These are phyloP conservation scores for Eilema griseolum DNA, from an alignment of 2,888 invertebrate species.

Conservation along the genomic window DNA sequence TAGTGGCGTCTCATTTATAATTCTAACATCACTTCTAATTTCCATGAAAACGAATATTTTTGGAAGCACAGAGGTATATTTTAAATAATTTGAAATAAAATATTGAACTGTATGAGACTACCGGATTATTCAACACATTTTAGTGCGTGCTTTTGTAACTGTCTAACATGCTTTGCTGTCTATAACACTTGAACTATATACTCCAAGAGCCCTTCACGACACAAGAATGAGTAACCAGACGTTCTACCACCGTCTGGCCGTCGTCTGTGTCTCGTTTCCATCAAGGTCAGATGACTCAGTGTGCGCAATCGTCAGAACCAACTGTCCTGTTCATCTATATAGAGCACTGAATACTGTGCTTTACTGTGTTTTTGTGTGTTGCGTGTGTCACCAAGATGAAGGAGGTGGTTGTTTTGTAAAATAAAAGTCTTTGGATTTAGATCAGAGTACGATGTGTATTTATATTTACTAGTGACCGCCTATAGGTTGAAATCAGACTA, in stretches of 20 bases:
- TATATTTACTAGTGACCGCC: not conserved
- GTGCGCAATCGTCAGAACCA: conserved; percentile 21
- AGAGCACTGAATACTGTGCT: conserved; percentile 16
- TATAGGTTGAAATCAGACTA: not conserved
- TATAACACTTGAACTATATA: conserved; percentile 22
- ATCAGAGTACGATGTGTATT: conserved; percentile 7
- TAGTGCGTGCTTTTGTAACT: not conserved
- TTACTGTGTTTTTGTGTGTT: conserved; percentile 20
- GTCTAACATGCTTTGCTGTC: not conserved
- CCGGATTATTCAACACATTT: no score
- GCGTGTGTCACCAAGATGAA: conserved; percentile 10
- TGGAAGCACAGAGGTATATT: no score
- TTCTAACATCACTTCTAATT: not conserved
- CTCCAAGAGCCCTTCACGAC: conserved; percentile 34
- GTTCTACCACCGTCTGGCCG: conserved; percentile 54
- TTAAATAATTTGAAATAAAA: no score
- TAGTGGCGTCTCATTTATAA: not conserved
- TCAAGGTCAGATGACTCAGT: conserved; percentile 64
- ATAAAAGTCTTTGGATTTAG: conserved; percentile 14
- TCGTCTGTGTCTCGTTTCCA: conserved; percentile 63
- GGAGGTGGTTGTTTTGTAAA: conserved; percentile 21
- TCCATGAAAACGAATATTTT: no score
- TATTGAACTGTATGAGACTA: no score
- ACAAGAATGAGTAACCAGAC: conserved; percentile 56
- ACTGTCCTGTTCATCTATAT: conserved; percentile 8